Evolutionary conservation across 2,113 vertebrate genomes (phyloP).

Genomic region (Scomber scombrus): DNA sequence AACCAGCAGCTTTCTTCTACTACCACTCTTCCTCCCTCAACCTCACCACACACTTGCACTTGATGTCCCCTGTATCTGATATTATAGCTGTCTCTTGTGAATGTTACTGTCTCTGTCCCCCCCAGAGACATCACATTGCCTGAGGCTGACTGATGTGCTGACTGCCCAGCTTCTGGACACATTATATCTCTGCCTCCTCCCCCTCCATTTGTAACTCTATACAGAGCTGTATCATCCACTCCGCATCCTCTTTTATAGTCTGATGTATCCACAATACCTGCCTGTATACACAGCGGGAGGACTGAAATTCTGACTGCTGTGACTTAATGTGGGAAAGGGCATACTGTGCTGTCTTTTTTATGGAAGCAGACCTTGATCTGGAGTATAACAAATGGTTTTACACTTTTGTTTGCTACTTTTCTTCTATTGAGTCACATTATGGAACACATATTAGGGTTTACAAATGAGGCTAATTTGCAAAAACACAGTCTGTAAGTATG

Average conservation of each 20-base stretch:
- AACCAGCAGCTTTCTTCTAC: background rate
- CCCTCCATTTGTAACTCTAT: background rate
- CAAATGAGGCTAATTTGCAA: too few species aligned
- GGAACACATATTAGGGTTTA: too few species aligned
- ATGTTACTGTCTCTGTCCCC: slow-evolving; percentile 19
- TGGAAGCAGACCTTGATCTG: background rate
- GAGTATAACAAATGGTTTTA: background rate
- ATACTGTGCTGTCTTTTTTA: background rate
- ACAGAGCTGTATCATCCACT: background rate
- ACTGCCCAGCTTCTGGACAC: slow-evolving; percentile 16
- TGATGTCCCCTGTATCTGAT: slow-evolving; percentile 14
- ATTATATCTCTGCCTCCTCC: slow-evolving; percentile 9
- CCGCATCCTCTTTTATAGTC: background rate
- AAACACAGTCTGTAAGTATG: too few species aligned
- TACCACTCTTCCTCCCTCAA: background rate
- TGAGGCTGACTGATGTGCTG: slow-evolving; percentile 32
- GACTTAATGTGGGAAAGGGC: background rate
- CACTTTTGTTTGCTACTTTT: background rate
- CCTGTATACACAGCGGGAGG: background rate
- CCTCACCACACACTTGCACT: slow-evolving; percentile 15
- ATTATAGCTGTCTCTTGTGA: slow-evolving; percentile 23
- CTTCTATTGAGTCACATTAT: background rate
- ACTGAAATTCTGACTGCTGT: background rate
- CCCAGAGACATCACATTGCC: slow-evolving; percentile 15
- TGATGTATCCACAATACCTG: background rate